Evolutionary conservation across 2,888 invertebrate species (phyloP), one percentile per base, ranked within the genome.

Genomic region (Machimus atricapillus): DNA sequence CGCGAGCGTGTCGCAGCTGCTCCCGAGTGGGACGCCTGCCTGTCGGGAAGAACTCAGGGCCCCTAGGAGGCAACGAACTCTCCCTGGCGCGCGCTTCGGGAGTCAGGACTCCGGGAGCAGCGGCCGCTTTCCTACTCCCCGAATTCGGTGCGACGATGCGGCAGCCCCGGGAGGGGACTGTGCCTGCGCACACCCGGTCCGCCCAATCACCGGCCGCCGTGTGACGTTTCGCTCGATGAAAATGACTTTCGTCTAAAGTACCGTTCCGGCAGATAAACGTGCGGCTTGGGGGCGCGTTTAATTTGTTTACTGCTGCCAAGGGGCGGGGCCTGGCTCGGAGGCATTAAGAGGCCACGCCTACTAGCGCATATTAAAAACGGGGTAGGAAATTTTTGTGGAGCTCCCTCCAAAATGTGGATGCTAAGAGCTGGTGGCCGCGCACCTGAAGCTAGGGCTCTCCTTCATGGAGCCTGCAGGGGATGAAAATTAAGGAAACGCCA

Each of bases 391-490:
- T 66, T 58, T 27, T 66, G 19, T 66, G 66, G 66, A 58, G 37
- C 34, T 58, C 82, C 83, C 87, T 86, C 87, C 86, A 86, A 40
- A 77, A 83, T 87, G 87, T 86, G 86, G 87, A 87, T 81, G 37
- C 77, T 56, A 37, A 81, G 58, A 52, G 40, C 16, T 40, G 12
- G 66, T n/a, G 86, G 34, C 4, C 14, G 58, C 27, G 85, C 14
- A 66, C 19, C 40, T 19, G 40, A 79, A 46, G 2, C 43, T n/a
- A 40, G 52, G 76, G 73, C 58, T 81, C 82, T 31, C 43, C 76
- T 73, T 8, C 16, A 0, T 19, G 56, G 58, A 23, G n/a, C 19
- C 16, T 73, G 27, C 46, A 76, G 56, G 19, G 19, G 37, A 6
- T 52, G 76, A 31, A 56, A 58, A 34, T 83, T 14, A 19, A 34